Percentiles rank a stretch among this genome's conserved stretches.
Evolutionary conservation across 1,140 invertebrate species (phyloP).

Genomic region (Philopotamus ludificatus): DNA sequence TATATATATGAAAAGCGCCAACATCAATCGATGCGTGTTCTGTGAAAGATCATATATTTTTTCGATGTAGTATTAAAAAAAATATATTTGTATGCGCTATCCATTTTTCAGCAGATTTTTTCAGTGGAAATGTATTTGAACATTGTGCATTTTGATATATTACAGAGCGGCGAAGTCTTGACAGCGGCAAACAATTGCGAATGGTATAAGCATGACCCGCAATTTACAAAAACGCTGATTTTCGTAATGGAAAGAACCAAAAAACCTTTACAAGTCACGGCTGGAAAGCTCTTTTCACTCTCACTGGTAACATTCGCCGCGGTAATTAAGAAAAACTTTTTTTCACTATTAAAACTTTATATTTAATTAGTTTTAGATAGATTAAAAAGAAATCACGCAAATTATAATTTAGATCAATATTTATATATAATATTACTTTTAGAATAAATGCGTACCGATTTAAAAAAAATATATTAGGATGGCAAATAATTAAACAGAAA

Average conservation of each 20-base stretch:
- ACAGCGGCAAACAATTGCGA: constrained; percentile 33
- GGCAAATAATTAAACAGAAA: no score
- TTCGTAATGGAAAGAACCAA: constrained; percentile 41
- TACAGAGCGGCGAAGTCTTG: constrained; percentile 40
- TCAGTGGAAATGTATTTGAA: no score
- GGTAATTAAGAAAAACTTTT: constrained; percentile 22
- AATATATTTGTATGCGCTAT: background rate
- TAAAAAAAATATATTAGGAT: no score
- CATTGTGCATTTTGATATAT: constrained; percentile 9
- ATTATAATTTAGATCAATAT: no score
- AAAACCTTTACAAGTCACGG: constrained; percentile 37
- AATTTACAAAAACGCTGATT: constrained; percentile 40
- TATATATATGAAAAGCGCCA: background rate
- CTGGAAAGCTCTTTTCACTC: constrained; percentile 40
- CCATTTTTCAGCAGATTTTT: no score
- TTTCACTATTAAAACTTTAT: background rate
- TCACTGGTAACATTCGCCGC: constrained; percentile 40
- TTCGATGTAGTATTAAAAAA: background rate
- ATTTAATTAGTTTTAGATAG: no score
- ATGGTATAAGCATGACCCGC: constrained; percentile 38
- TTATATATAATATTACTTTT: no score
- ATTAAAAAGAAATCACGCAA: no score
- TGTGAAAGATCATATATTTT: background rate
- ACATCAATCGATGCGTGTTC: background rate
- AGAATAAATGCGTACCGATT: no score